A percentile compares a stretch with the other conserved stretches of the same genome.
Conservation (phyloP, 2,113 vertebrate genomes). For the Myiagra hebetior region DNA sequence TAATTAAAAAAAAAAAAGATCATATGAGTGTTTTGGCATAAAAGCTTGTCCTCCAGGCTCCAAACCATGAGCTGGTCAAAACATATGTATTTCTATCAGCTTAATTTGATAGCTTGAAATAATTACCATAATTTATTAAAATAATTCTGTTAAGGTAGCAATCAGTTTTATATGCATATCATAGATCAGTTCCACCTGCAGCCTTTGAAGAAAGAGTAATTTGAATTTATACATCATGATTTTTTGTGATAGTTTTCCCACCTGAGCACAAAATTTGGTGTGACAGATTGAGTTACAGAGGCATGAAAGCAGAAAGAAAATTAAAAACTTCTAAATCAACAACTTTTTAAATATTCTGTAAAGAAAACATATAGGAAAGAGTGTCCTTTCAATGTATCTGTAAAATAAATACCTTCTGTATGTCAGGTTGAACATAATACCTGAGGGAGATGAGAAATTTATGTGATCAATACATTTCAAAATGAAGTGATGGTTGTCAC, state of each 20-base stretch:
- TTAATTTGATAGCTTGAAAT: not conserved
- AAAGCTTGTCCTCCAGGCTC: not conserved
- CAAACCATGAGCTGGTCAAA: not conserved
- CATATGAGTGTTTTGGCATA: not conserved
- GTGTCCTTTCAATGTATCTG: not conserved
- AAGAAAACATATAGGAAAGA: not conserved
- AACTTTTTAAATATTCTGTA: not conserved
- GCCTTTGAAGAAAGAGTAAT: not conserved
- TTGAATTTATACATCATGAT: not conserved
- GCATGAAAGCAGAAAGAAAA: constrained; percentile 4
- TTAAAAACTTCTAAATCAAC: not conserved
- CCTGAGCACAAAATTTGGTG: not conserved
- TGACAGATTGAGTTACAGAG: constrained; percentile 13
- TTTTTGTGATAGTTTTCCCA: not conserved
- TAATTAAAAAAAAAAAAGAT: not conserved
- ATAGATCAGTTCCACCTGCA: not conserved
- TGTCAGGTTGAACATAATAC: not conserved
- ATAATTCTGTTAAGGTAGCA: not conserved
- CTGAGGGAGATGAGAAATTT: not conserved
- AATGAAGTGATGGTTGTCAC: not conserved
- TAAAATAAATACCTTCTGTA: not conserved
- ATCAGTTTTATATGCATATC: not conserved
- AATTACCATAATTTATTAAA: constrained; percentile 19
- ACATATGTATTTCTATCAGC: not conserved
- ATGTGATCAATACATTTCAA: not conserved